Evolutionary conservation across 2,888 invertebrate species (phyloP).

Genomic region (Rotaria macrura): DNA sequence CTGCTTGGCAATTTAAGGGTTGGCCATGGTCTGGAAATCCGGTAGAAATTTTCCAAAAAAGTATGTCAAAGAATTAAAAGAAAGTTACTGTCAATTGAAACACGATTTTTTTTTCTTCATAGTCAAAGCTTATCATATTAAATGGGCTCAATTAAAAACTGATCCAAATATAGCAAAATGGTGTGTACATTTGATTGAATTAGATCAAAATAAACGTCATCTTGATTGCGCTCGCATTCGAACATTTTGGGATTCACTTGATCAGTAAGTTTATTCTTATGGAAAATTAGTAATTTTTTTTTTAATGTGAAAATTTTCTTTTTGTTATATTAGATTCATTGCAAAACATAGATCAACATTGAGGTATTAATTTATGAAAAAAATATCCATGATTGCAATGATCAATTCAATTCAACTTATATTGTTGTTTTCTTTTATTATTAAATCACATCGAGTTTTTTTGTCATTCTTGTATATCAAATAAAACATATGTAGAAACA

Average conservation of each 20-base stretch:
- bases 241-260: slow-evolving; percentile 91
- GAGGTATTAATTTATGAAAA: background rate
- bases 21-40: slow-evolving; percentile 98
- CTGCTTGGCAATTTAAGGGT: slow-evolving; percentile 98
- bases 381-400: background rate
- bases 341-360: background rate
- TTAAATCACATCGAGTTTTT: background rate
- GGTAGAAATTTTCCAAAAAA: slow-evolving; percentile 89
- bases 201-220: slow-evolving; percentile 84
- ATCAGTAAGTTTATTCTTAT: slow-evolving; percentile 59
- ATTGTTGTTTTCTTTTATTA: background rate
- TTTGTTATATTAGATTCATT: background rate
- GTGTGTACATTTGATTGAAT: slow-evolving; percentile 82
- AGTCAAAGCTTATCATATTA: slow-evolving; percentile 92
- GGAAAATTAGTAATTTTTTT: background rate
- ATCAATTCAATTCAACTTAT: background rate
- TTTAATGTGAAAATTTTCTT: background rate
- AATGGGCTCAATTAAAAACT: slow-evolving; percentile 85
- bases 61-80: slow-evolving; percentile 54
- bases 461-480: background rate
- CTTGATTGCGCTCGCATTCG: slow-evolving; percentile 86
- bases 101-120: slow-evolving; percentile 35
- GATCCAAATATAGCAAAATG: slow-evolving; percentile 89
- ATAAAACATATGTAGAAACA: background rate
- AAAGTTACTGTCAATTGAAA: background rate